Evolutionary conservation across 2,888 invertebrate species (phyloP), one percentile per base, ranked within the genome.

Genomic region (Idaea aversata): DNA sequence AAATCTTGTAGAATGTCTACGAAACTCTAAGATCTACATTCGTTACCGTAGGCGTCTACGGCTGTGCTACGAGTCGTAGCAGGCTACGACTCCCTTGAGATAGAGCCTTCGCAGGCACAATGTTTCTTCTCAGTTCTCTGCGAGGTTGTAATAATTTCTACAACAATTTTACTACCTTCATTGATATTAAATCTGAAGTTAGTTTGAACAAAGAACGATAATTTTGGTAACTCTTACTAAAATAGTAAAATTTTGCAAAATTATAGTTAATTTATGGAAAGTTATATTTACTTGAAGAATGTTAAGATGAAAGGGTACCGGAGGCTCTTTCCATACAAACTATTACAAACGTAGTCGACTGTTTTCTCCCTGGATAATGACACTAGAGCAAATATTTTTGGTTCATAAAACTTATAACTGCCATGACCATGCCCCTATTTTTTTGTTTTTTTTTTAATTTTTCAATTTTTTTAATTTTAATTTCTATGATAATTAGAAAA

Each of bases 41-140:
- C 80, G 85, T 85, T 85, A 80, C 82, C 82, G 87, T 86, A 86
- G 84, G 73, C 77, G 80, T 65, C 87, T 87, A 84, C 88, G 85
- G 77, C 78, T 76, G 77, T 82, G 85, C 88, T 89, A 90, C 90
- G 88, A 78, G 72, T 81, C 86, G 90, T 90, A 90, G 91, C 85
- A 72, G 78, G 78, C 88, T 89, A 91, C 90, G 86, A 82, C 80
- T 88, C 91, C 87, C 92, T 62, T 62, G 91, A 87, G 92, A 82
- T 78, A 74, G 78, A 79, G 79, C 84, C 85, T 85, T 80, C 84
- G 85, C 74, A 85, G 79, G 82, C 82, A 82, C 86, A 85, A 83
- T 87, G 85, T 86, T 83, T 74, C 79, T 80, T 82, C 80, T 82
- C 77, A 79, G 81, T 79, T 85, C 82, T 78, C 76, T 84, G 80